Conservation (phyloP, 30 jellyfish, hydroid and myxozoan genomes). For the Catostylus mosaicus region DNA sequence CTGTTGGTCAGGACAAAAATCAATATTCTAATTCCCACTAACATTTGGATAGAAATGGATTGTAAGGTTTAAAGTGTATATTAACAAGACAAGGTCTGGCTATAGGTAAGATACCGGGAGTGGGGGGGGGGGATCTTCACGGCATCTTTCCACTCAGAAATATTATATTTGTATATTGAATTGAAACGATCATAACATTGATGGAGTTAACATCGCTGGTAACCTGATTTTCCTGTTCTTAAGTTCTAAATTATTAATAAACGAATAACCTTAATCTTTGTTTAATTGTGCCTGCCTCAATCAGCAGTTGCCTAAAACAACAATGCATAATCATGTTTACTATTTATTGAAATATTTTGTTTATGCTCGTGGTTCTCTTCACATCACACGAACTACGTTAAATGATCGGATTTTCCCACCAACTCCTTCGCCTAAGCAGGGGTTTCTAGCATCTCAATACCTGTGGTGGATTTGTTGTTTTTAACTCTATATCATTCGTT, state of each 20-base stretch:
- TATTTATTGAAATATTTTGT: neutral
- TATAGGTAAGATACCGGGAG: no score
- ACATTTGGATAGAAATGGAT: no score
- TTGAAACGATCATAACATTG: no score
- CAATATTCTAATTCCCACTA: no score
- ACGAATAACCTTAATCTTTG: neutral
- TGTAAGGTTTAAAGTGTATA: no score
- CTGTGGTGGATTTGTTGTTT: conserved; percentile 34
- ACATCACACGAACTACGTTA: neutral
- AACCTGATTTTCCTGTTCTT: neutral
- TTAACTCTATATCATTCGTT: neutral
- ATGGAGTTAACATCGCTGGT: no score
- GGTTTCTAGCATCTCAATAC: neutral
- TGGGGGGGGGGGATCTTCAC: no score
- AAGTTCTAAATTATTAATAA: neutral
- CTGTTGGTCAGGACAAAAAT: no score
- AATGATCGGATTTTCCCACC: conserved; percentile 16
- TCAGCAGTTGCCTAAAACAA: neutral
- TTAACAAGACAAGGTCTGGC: no score
- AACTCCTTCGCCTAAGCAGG: conserved; percentile 16
- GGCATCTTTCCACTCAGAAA: no score
- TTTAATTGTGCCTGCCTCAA: neutral
- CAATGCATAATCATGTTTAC: neutral
- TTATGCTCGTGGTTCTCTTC: conserved; percentile 2
- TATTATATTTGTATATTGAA: no score